These are phyloP conservation scores for Thaleichthys pacificus DNA, from an alignment of 2,797 vertebrate species.

Conservation along the genomic window DNA sequence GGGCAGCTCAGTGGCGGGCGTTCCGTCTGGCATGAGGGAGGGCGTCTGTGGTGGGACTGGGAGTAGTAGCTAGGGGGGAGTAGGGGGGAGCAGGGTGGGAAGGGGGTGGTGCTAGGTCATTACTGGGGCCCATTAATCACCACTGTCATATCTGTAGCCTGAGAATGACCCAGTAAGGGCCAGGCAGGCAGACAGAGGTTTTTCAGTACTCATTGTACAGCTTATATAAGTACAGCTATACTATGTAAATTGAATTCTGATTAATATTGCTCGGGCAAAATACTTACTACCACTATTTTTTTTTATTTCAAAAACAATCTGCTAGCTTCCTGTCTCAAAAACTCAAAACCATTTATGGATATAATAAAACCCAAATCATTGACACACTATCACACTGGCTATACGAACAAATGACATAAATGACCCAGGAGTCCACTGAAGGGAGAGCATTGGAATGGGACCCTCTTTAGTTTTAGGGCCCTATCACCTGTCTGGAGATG, in stretches of 20 bases:
- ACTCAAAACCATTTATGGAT: background rate
- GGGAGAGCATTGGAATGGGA: conserved; percentile 19
- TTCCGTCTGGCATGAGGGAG: conserved; percentile 3
- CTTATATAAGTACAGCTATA: background rate
- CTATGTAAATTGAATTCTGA: too few relatives aligned
- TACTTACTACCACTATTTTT: too few relatives aligned
- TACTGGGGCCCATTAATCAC: conserved; percentile 41
- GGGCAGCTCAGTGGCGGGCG: background rate
- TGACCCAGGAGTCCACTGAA: background rate
- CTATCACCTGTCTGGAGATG: conserved; percentile 29
- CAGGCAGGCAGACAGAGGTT: background rate
- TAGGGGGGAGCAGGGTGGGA: conserved; percentile 20
- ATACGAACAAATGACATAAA: conserved; percentile 19
- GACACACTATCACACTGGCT: background rate
- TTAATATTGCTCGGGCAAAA: too few relatives aligned
- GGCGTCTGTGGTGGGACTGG: conserved; percentile 8
- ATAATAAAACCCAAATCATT: background rate
- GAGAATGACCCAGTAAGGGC: conserved; percentile 39
- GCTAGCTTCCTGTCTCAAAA: too few relatives aligned
- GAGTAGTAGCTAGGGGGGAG: background rate
- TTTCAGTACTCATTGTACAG: too few relatives aligned
- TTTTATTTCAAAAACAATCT: too few relatives aligned
- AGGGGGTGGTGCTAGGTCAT: conserved; percentile 30
- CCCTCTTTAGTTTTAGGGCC: conserved; percentile 1
- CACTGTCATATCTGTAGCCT: conserved; percentile 37